Evolutionary conservation across 2,113 vertebrate species (phyloP), one percentile per base, ranked within the genome.

Genomic region (Paralichthys olivaceus): DNA sequence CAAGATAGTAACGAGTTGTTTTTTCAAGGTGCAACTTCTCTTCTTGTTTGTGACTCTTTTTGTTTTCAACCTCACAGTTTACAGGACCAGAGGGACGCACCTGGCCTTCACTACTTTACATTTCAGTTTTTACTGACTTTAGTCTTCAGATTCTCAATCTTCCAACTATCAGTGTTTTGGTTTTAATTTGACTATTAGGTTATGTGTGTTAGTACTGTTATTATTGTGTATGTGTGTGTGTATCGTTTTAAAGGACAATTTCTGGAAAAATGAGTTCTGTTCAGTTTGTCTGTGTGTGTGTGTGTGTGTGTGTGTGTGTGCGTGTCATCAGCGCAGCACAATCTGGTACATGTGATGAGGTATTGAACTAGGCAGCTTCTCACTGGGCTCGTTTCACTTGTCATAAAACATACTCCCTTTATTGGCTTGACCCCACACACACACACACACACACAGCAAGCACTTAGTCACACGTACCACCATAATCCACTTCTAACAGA

Each of bases 351-450:
- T 71, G 87, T 90, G 90, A 94, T 93, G 89, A 93, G 77, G 89
- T 94, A 94, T 94, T 90, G 92, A 94, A 87, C 92, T 87, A 85
- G 84, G 81, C 83, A 84, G 84, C 82, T 89, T 82, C 84, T 88
- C 87, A 77, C 80, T 77, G 88, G 83, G 85, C 82, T 87, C 71
- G 81, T 93, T 91, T 79, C 64, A 81, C 81, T 90, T 85, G 90
- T 94, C 93, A 93, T 94, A 94, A 95, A 95, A 87, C 84, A 90
- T 88, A 85, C 84, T 86, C 79, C 75, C 72, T 94, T 94, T 94
- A 94, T 93, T 93, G 92, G 87, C 76, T 73, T 59, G 43, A 20
- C 19, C 34, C 25, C 15, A 79, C 71, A 55, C 53, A 69, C 66
- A 45, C 77, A 69, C 62, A 72, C 54, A 56, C 64, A 70, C 63